Evolutionary conservation across 2,113 vertebrate species (phyloP).

Genomic region (Procavia capensis): DNA sequence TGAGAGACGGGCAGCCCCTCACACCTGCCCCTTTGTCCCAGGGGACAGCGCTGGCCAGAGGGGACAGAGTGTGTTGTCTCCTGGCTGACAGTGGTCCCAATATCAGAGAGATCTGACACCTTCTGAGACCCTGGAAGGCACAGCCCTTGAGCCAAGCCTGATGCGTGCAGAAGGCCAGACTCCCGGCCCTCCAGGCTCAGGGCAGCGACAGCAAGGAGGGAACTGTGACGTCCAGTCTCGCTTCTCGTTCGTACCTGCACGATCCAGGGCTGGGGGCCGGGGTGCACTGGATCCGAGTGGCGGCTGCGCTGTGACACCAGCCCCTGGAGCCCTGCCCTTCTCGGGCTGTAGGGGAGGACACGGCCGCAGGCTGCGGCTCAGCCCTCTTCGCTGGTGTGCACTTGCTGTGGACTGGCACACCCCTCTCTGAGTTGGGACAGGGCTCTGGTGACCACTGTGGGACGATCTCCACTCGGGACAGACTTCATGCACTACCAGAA

Average conservation of each 20-base stretch:
- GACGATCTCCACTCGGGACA: fast-evolving
- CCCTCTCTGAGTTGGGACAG: fast-evolving
- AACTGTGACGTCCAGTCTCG: fast-evolving
- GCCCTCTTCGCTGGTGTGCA: neutral
- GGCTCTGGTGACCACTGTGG: neutral
- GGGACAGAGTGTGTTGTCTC: fast-evolving
- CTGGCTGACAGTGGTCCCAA: fast-evolving
- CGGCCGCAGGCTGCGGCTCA: no score
- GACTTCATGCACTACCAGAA: no score
- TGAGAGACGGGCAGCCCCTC: neutral
- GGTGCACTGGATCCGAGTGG: neutral
- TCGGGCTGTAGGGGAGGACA: fast-evolving
- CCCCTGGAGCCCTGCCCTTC: fast-evolving
- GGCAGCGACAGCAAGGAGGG: no score
- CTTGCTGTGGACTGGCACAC: fast-evolving
- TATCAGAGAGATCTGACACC: neutral
- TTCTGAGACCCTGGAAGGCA: fast-evolving
- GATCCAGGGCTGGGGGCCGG: no score
- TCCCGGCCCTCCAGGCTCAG: no score
- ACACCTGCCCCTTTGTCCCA: fast-evolving
- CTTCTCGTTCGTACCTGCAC: neutral
- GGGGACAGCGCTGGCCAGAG: fast-evolving
- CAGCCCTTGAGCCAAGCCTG: neutral
- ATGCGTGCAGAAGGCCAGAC: no score
- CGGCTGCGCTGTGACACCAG: no score